A percentile compares a stretch with the other conserved stretches of the same genome.
These are phyloP conservation scores for Fistularia tabacaria DNA, from an alignment of 2,797 vertebrate species.

Conservation along the genomic window DNA sequence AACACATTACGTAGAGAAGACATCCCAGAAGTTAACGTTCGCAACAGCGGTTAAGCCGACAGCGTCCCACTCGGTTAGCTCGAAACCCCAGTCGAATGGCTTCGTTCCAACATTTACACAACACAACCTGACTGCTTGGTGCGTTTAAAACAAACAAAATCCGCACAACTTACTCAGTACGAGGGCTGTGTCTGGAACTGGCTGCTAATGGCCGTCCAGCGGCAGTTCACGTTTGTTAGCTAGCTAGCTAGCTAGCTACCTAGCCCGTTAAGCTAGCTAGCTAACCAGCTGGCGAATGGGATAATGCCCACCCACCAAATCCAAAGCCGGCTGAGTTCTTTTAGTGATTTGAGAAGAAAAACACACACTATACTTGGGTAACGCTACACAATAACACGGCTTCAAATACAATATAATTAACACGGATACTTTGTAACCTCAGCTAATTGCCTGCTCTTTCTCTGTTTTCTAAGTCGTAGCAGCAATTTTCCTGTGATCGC, in stretches of 20 bases:
- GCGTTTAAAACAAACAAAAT: not conserved
- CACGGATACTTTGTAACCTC: not conserved
- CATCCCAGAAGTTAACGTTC: no score
- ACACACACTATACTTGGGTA: conserved; percentile 20
- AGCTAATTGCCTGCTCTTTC: conserved; percentile 46
- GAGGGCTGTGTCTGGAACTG: conserved; percentile 22
- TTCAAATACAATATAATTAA: conserved; percentile 18
- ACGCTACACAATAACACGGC: conserved; percentile 46
- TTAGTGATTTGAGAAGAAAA: conserved; percentile 27
- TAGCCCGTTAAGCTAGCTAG: conserved; percentile 58
- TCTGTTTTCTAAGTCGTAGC: conserved; percentile 77
- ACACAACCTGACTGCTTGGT: no score
- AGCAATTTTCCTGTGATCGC: conserved; percentile 76
- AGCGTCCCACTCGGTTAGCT: no score
- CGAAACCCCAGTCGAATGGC: no score
- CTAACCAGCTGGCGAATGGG: conserved; percentile 61
- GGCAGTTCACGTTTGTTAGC: conserved; percentile 38
- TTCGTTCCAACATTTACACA: no score
- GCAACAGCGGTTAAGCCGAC: no score
- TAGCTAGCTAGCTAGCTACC: conserved; percentile 49
- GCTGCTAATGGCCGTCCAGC: conserved; percentile 17
- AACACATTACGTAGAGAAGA: no score
- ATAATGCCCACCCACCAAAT: conserved; percentile 64
- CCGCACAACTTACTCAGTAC: conserved; percentile 41
- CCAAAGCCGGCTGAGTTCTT: conserved; percentile 47